Evolutionary conservation across 2,888 invertebrate genomes (phyloP).

Genomic region (Troilus luridus): DNA sequence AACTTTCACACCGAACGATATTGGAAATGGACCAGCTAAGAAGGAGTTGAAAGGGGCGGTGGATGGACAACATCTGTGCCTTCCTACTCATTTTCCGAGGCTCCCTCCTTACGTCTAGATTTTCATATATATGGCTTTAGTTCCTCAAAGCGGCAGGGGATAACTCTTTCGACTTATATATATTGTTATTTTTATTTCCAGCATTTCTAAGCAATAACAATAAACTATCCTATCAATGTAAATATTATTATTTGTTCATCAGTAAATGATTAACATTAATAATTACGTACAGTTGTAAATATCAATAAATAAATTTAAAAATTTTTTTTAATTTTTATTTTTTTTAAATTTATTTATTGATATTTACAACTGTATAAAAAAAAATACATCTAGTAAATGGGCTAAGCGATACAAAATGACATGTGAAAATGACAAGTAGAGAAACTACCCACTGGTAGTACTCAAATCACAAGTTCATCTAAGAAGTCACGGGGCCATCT

Average conservation of each 20-base stretch:
- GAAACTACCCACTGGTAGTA: too few relatives aligned
- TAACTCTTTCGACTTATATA: not conserved
- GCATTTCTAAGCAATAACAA: not conserved
- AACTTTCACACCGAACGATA: not conserved
- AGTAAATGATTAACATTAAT: not conserved
- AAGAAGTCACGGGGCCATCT: too few relatives aligned
- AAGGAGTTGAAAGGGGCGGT: not conserved
- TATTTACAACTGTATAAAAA: too few relatives aligned
- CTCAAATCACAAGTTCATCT: too few relatives aligned
- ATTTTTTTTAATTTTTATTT: too few relatives aligned
- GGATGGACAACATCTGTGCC: conserved; percentile 9
- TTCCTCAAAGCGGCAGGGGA: not conserved
- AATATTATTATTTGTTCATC: not conserved
- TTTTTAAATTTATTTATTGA: too few relatives aligned
- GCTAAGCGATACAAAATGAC: too few relatives aligned
- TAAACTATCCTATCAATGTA: not conserved
- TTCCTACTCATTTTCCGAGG: not conserved
- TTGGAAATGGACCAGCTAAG: conserved; percentile 6
- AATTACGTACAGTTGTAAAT: too few relatives aligned
- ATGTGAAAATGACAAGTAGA: too few relatives aligned
- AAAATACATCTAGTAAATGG: too few relatives aligned
- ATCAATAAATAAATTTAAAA: too few relatives aligned
- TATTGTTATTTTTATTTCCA: not conserved
- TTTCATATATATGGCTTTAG: not conserved
- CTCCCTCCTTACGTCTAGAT: not conserved